Evolutionary conservation across 2,888 invertebrate species (phyloP), one percentile per base, ranked within the genome.

Genomic region (Bibio marci): DNA sequence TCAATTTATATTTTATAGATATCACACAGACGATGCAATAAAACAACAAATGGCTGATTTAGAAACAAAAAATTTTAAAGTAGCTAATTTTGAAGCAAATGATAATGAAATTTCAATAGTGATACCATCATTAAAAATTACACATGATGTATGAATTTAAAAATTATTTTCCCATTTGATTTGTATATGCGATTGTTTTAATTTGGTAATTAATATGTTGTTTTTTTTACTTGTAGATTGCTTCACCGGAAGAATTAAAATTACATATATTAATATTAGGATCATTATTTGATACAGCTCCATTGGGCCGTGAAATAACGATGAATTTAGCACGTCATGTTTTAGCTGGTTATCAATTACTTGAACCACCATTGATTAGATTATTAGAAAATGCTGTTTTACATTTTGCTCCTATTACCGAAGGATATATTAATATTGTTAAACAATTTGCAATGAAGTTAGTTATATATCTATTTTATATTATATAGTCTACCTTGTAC

Each of bases 261-360:
- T 77, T 83, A 52, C 82, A 85, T 52, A 69, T 92, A 13, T 78
- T 80, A 0, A 57, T 92, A n/a, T 63, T 87, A 22, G 90, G 91
- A 44, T 86, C 87, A 38, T 58, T 88, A 37, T 85, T 78, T 54
- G 79, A 75, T 0, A 75, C 80, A 1, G 80, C 91, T 52, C 83
- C 86, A 0, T 63, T 83, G 13, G 88, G 90, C 1, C 73, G 90
- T 39, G 92, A 94, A 59, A 66, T 94, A 42, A 62, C 80, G 1
- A 52, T 90, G 1, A 78, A 90, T 58, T 67, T 94, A 48, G 81
- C 82, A 0, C 71, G 85, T 0, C 91, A 92, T 62, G 60, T 92
- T 15, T 59, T 80, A 18, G 73, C 70, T 38, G 88, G 83, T 0
- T 73, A 79, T 53, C 62, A 66, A 33, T 65, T 75, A 38, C 73